These are phyloP conservation scores for Halcyon badia DNA, from an alignment of 2,797 vertebrate species.

Conservation along the genomic window DNA sequence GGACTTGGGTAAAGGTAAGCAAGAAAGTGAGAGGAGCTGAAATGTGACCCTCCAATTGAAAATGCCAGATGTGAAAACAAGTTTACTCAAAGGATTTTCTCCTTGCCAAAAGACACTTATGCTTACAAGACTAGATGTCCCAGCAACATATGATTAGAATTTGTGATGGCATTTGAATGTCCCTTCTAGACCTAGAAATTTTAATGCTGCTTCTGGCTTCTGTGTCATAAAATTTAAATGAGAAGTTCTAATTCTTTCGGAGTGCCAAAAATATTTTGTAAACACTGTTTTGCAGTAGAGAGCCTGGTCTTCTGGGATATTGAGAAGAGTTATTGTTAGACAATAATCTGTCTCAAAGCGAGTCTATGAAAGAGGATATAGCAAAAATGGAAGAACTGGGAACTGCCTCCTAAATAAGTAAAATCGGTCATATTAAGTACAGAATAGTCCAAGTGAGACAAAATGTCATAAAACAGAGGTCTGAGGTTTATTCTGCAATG, in stretches of 20 bases:
- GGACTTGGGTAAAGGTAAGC: not conserved
- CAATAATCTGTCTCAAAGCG: not conserved
- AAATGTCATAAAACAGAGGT: not conserved
- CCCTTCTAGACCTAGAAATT: conserved; percentile 8
- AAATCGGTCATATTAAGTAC: not conserved
- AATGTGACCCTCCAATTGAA: not conserved
- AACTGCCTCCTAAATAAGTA: not conserved
- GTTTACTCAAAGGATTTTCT: conserved; percentile 7
- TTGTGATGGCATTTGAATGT: conserved; percentile 18
- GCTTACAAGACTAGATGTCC: not conserved
- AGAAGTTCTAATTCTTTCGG: conserved; percentile 12
- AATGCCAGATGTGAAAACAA: not conserved
- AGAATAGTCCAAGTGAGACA: not conserved
- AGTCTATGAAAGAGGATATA: not conserved
- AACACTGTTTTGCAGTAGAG: not conserved
- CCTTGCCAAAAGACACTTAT: not conserved
- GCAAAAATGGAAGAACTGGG: not conserved
- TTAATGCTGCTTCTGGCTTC: conserved; percentile 23
- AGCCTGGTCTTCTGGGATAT: not conserved
- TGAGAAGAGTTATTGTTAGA: not conserved
- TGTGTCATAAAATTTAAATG: conserved; percentile 25
- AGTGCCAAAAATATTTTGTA: conserved; percentile 9
- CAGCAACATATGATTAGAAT: conserved; percentile 21
- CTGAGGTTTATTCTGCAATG: not conserved
- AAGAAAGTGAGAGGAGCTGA: not conserved